A percentile compares a stretch with the other conserved stretches of the same genome.
Evolutionary conservation across 2,888 invertebrate genomes (phyloP).

Genomic region (Eucera pruinosa): DNA sequence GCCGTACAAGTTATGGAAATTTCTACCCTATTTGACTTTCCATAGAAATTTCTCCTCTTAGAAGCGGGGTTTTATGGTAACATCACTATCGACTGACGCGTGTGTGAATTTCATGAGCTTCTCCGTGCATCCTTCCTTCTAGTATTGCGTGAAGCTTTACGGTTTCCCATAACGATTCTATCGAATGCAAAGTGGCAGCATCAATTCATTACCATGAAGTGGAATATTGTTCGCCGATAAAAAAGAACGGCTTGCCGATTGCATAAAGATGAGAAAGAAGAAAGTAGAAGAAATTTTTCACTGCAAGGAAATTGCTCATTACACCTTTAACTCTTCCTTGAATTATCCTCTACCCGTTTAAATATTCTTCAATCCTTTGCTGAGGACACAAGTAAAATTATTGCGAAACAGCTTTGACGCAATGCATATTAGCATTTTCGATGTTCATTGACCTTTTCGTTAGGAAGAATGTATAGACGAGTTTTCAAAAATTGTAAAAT

Average conservation of each 20-base stretch:
- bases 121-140: background rate
- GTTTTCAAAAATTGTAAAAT: too few relatives aligned
- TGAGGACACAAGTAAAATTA: too few relatives aligned
- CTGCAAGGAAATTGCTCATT: too few relatives aligned
- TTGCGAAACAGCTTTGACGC: too few relatives aligned
- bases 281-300: too few relatives aligned
- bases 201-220: background rate
- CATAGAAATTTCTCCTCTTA: background rate
- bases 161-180: background rate
- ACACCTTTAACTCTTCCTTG: too few relatives aligned
- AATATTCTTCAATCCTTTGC: too few relatives aligned
- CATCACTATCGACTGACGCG: background rate
- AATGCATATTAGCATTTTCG: too few relatives aligned
- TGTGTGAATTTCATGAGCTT: constrained; percentile 4
- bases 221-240: background rate
- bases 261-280: too few relatives aligned
- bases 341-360: too few relatives aligned
- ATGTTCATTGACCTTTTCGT: too few relatives aligned
- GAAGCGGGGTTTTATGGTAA: background rate
- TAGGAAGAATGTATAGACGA: too few relatives aligned
- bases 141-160: background rate
- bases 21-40: background rate
- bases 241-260: background rate
- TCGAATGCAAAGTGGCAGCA: background rate
- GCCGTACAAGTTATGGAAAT: background rate